Conservation (phyloP, 2,888 invertebrate species). For the Tricholauxania praeusta region DNA sequence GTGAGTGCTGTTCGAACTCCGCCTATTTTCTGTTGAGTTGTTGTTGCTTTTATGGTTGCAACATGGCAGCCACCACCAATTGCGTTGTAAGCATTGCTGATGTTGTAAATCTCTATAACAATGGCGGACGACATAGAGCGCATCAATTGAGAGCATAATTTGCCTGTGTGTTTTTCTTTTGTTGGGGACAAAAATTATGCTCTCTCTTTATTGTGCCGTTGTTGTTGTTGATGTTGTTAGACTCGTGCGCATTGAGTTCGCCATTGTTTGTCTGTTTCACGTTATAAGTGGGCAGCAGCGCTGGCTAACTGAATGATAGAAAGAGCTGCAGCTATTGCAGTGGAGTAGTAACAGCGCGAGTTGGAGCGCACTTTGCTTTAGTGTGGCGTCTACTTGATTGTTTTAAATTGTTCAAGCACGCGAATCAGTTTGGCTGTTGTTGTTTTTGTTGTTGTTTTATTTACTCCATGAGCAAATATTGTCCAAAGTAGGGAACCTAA, state of each 20-base stretch:
- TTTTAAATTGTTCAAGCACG: constrained; percentile 63
- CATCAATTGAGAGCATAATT: constrained; percentile 1
- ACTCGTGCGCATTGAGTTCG: not conserved
- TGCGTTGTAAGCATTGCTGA: constrained; percentile 33
- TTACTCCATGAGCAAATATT: constrained; percentile 49
- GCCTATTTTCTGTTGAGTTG: constrained; percentile 37
- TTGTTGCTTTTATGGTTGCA: constrained; percentile 37
- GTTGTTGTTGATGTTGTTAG: not conserved
- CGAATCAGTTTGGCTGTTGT: constrained; percentile 55
- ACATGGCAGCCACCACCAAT: constrained; percentile 52
- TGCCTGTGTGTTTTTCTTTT: not conserved
- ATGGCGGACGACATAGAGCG: constrained; percentile 42
- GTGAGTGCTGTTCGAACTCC: constrained; percentile 38
- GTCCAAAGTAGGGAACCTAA: constrained; percentile 56
- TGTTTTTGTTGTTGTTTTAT: constrained; percentile 47
- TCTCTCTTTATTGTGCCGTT: not conserved
- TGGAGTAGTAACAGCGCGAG: not conserved
- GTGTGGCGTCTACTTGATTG: constrained; percentile 51
- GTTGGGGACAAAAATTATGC: constrained; percentile 8
- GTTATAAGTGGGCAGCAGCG: not conserved
- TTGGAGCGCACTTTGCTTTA: not conserved
- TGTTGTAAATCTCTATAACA: constrained; percentile 32
- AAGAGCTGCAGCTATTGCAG: no score
- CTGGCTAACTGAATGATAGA: not conserved
- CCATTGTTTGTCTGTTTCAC: constrained; percentile 11